Percentiles rank a stretch among this genome's conserved stretches.
These are phyloP conservation scores for Oryzias melastigma DNA, from an alignment of 2,113 vertebrate genomes.

Conservation along the genomic window DNA sequence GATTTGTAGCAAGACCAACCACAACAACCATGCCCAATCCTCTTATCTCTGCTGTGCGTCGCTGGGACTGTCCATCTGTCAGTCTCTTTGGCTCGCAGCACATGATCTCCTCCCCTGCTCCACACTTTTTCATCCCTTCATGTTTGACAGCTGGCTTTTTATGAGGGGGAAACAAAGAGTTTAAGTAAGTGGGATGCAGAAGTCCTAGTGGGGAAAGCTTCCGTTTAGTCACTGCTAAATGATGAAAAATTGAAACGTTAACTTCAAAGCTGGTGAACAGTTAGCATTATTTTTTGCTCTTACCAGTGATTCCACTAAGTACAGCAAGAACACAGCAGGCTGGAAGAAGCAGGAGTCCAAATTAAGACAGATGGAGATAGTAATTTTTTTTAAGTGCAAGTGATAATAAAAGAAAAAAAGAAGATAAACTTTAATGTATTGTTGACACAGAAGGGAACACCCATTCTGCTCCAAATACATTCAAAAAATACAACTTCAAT, in stretches of 20 bases:
- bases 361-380: conserved; percentile 31
- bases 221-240: conserved; percentile 7
- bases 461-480: conserved; percentile 31
- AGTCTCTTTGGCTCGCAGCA: conserved; percentile 55
- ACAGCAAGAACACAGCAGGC: conserved; percentile 13
- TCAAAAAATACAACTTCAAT: conserved; percentile 13
- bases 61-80: conserved; percentile 74
- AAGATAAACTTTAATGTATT: conserved; percentile 45
- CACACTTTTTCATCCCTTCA: conserved; percentile 16
- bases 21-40: conserved; percentile 66
- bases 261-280: not conserved
- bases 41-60: conserved; percentile 70
- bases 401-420: conserved; percentile 33
- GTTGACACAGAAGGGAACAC: conserved; percentile 36
- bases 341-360: conserved; percentile 5
- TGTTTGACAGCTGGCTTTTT: conserved; percentile 14
- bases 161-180: conserved; percentile 13
- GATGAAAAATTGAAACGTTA: conserved; percentile 5
- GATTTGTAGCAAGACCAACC: conserved; percentile 53
- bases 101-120: conserved; percentile 33
- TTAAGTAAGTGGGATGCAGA: not conserved
- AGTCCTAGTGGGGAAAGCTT: conserved; percentile 1
- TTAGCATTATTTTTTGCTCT: conserved; percentile 9
- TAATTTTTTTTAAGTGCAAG: conserved; percentile 23
- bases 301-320: conserved; percentile 15